phyloP scores from a whole-genome alignment of 2,797 vertebrate genomes.

The Pteronotus mesoamericanus region DNA sequence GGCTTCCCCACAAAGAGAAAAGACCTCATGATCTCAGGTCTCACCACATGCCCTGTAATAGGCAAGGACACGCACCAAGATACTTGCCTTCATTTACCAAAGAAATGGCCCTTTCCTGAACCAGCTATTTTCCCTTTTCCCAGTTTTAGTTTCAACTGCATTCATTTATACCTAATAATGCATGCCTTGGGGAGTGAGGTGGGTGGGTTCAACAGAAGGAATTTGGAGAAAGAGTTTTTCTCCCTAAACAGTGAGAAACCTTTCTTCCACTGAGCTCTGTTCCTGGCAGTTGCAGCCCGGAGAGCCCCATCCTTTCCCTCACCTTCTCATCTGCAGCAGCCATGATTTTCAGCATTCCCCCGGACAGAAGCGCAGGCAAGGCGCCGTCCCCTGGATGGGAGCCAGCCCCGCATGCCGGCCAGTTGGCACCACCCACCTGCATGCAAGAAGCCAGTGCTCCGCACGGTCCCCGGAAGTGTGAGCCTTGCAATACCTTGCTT shows the following conservation, averaged over 20 bases:
- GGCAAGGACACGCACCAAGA: background rate
- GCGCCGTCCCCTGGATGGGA: conserved; percentile 22
- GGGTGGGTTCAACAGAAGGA: background rate
- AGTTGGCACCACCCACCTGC: conserved; percentile 7
- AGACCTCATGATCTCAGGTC: background rate
- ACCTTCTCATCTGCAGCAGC: background rate
- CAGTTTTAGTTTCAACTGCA: conserved; percentile 27
- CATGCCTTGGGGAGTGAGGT: background rate
- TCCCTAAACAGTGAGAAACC: background rate
- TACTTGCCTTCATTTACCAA: background rate
- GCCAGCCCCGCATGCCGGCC: background rate
- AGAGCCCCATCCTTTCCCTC: background rate
- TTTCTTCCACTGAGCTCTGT: conserved; percentile 1
- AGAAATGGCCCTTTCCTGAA: background rate
- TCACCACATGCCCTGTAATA: background rate
- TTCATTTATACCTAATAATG: conserved; percentile 37
- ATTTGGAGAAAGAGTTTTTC: conserved; percentile 21
- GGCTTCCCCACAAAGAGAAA: background rate
- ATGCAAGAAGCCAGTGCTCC: background rate
- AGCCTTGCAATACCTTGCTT: background rate
- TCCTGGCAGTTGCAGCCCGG: background rate
- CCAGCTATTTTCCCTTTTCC: conserved; percentile 44
- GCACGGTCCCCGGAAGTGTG: background rate
- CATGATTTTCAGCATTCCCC: background rate
- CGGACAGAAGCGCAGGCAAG: conserved; percentile 18